Base-by-base conservation (phyloP, 1,140 invertebrate species). In the Mycetomoellerius zeteki region DNA sequence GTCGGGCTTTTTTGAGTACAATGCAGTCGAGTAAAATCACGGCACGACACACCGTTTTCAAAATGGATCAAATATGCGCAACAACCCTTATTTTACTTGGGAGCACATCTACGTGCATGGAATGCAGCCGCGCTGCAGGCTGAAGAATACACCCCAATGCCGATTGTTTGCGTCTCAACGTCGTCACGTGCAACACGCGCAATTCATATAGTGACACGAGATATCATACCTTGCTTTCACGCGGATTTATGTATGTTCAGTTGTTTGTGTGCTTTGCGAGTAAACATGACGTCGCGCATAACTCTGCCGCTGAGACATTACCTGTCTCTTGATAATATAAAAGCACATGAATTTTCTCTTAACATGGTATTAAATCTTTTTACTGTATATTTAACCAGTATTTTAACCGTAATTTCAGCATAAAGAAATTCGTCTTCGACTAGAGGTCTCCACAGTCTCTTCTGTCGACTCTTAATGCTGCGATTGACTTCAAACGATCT, bases 1-100 rank as follows among this genome's bases (percentile, higher is more conserved):
- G 56, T 30, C 8, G 65, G 16, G 27, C 76, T 72, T 78, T 50
- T 89, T 77, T 43, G 64, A 85, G 27, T 58, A 43, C 33, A 60
- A 77, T 60, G 24, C 47, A 71, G 64, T 60, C 16, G 27, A 0
- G 4, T 14, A 12, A 58, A 80, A 30, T 50, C 60, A 64, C n/a
- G 19, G 1, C 10, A 19, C 12, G 6, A 27, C 43, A 54, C 47
- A 30, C 12, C n/a, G 24, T 75, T 73, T 47, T 14, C 69, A 10
- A 84, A 84, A 84, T 27, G 27, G 43, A 84, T 84, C 37, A 12
- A 4, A 6, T 33, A 27, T 24, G 21, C 56, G 16, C 75, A 12
- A 37, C 77, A 67, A 75, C 8, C 7, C 7, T 19, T 52, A 60
- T 58, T 82, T 73, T 47, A 27, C 52, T 60, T 37, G 33, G n/a